Evolutionary conservation across 2,888 invertebrate species (phyloP), one percentile per base, ranked within the genome.

Genomic region (Agrotis ipsilon): DNA sequence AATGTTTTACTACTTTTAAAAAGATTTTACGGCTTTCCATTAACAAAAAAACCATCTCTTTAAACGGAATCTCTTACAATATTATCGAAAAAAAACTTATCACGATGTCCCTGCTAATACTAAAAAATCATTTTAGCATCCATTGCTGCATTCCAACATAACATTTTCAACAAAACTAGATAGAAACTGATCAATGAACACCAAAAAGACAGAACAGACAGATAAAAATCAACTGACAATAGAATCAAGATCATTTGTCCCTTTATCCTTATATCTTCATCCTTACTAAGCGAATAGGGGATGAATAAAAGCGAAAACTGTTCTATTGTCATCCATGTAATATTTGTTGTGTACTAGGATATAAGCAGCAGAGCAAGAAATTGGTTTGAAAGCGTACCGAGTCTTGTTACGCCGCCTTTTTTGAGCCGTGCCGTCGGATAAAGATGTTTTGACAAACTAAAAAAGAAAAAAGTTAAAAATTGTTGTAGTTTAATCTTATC

Each of bases 341-440:
- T 78, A 68, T 82, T 82, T 85, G 71, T 52, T 81, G 65, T 72
- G 62, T 82, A 85, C 75, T 59, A 72, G 76, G 81, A 75, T 73
- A 65, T 75, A 73, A 61, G 74, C 76, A 83, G 32, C 57, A 63
- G 67, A 46, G 81, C 85, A 83, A 75, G 9, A 79, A 84, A 85
- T 85, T 78, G 73, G 63, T 75, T 81, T 81, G 81, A 83, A 85
- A 67, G 43, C 61, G 67, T 3, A 77, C 48, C 39, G 45, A 18
- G 49, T 48, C 24, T 60, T 48, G 45, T 52, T 39, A 5, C 51
- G 55, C 61, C 49, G 72, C 9, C 46, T 45, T 66, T n/a, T 52
- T 57, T 59, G 21, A 51, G 2, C 3, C 32, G 32, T 19, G 65
- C 62, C 81, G 76, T 55, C 58, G 65, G 61, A n/a, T 13, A 51